These are phyloP conservation scores for Odontamblyopus lacepedii DNA, from an alignment of 2,797 vertebrate genomes.

Conservation along the genomic window DNA sequence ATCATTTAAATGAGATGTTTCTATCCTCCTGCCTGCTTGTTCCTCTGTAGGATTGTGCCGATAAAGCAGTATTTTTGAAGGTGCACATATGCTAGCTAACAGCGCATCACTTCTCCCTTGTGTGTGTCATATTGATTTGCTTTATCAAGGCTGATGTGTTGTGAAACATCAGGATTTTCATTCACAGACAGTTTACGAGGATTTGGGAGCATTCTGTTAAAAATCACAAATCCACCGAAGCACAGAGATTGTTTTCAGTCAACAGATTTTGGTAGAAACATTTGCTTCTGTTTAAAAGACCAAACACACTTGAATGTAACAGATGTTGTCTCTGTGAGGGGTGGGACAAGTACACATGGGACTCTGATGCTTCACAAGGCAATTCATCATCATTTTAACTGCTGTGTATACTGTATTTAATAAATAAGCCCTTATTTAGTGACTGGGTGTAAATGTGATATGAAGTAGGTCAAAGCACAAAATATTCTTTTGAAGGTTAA, in stretches of 20 bases:
- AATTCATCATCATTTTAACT: conserved; percentile 36
- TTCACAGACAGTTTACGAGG: neutral
- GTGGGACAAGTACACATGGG: neutral
- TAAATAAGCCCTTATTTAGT: conserved; percentile 25
- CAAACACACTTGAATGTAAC: conserved; percentile 16
- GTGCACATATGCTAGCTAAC: neutral
- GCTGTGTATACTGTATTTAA: conserved; percentile 9
- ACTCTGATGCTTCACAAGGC: conserved; percentile 10
- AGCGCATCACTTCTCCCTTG: conserved; percentile 13
- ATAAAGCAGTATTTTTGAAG: neutral
- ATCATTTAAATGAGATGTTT: neutral
- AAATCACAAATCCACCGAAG: conserved; percentile 6
- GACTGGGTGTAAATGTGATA: conserved; percentile 4
- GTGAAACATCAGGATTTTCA: conserved; percentile 2
- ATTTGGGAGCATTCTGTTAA: neutral
- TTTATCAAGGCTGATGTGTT: neutral
- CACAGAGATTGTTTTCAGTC: neutral
- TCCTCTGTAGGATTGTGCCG: neutral
- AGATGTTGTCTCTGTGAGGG: neutral
- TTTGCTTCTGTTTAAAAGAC: conserved; percentile 5
- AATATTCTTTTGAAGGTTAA: conserved; percentile 49
- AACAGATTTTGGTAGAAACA: neutral
- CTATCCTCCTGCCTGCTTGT: neutral
- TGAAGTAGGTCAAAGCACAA: conserved; percentile 37
- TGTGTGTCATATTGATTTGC: conserved; percentile 9